Base-by-base conservation (phyloP, 2,113 vertebrate genomes). In the Dissostichus mawsoni region DNA sequence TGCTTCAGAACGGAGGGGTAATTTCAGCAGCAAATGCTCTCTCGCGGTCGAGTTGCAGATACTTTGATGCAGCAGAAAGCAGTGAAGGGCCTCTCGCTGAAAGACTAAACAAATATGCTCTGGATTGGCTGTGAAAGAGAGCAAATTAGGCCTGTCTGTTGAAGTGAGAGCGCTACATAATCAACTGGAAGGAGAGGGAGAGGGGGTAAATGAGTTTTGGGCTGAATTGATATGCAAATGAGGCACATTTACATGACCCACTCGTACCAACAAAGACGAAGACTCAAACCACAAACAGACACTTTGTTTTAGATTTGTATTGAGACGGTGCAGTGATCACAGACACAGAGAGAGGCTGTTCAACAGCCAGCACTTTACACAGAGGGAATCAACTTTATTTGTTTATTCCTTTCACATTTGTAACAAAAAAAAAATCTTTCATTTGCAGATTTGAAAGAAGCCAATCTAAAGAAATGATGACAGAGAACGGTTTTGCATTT, bases 151-250 rank as follows among this genome's bases (percentile, higher is more conserved):
- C 59, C 70, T 74, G 79, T 74, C 36, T 69, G 81, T 58, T 81
- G 76, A 66, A 86, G 84, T 67, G 73, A 85, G 82, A 85, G 83
- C 20, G 77, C 62, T 23, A 58, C 81, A 84, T 88, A 89, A 93
- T 90, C 90, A 90, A 73, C 67, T 36, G 74, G 73, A 73, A 85
- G 74, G 68, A 85, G 63, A 72, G 63, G 72, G 61, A 69, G 87
- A 77, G 56, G 65, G 82, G 61, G 5, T n/a, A 80, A 84, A 74
- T 80, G 50, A 90, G 79, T 71, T 82, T 79, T 78, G 12, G 69
- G 68, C 73, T 83, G 69, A 90, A 91, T 77, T 89, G 86, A 90
- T 84, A 87, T 91, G 88, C 79, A 88, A 84, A 90, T 74, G 29
- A 0, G 0, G 44, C 48, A 78, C 36, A 81, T 86, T 84, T 79